Evolutionary conservation across 1,140 invertebrate species (phyloP).

Genomic region (Scaptomyza graminum): DNA sequence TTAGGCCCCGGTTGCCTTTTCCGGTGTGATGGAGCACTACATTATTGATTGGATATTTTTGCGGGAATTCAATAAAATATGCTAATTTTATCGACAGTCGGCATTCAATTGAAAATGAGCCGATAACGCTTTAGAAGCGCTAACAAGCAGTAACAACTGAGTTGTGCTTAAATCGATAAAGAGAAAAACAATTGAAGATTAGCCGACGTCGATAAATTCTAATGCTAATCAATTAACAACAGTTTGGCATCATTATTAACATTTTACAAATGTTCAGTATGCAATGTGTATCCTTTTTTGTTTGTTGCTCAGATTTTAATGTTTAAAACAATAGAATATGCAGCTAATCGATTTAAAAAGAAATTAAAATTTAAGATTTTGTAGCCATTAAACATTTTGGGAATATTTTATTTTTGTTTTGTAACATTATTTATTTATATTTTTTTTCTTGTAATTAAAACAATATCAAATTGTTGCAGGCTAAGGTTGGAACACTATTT

Average conservation of each 20-base stretch:
- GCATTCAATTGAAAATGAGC: constrained; percentile 56
- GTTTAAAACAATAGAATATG: too few relatives aligned
- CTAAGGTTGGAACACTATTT: too few relatives aligned
- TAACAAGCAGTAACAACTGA: constrained; percentile 34
- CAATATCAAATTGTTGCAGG: too few relatives aligned
- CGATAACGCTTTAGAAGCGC: constrained; percentile 23
- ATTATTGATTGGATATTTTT: constrained; percentile 82
- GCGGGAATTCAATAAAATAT: constrained; percentile 80
- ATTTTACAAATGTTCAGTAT: not conserved
- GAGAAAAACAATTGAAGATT: not conserved
- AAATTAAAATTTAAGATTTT: too few relatives aligned
- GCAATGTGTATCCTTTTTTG: constrained; percentile 28
- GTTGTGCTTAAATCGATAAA: not conserved
- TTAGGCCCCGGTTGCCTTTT: constrained; percentile 36
- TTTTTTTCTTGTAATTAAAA: too few relatives aligned
- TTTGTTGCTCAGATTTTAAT: too few relatives aligned
- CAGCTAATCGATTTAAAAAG: too few relatives aligned
- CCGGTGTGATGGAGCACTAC: constrained; percentile 62
- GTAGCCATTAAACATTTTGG: too few relatives aligned
- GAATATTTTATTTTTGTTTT: too few relatives aligned
- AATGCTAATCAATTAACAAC: not conserved
- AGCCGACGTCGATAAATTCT: not conserved
- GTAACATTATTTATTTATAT: too few relatives aligned
- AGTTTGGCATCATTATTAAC: not conserved
- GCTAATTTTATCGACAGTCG: constrained; percentile 63